Base-by-base conservation (phyloP, 2,113 vertebrate genomes). In the Rattus rattus region DNA sequence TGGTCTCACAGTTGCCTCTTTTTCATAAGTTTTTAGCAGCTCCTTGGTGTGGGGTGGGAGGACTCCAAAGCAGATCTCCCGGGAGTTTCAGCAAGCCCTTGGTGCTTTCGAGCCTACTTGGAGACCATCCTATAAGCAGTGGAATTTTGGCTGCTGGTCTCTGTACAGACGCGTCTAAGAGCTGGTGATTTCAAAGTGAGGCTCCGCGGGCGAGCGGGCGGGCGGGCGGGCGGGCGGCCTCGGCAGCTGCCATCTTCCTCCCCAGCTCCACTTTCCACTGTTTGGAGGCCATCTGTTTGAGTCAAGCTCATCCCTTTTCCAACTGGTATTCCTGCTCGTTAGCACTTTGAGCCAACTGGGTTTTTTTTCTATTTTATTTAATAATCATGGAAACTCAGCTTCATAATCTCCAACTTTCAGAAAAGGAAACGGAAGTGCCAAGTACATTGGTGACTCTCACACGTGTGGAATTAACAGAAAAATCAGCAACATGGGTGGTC, bases 371-470 rank as follows among this genome's bases (percentile, higher is more conserved):
- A 54, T 54, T 91, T 43, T 52, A n/a, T 61, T 89, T 79, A 88
- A 49, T 47, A 65, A 49, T 80, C n/a, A 90, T 11, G 49, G 73
- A 93, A 94, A 73, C 20, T 39, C 13, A 20, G n/a, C 88, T 95
- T 94, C 54, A 56, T 54, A 56, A 28, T 59, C 39, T 87, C 17
- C 2, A 36, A 12, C 86, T 89, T 95, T 92, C 86, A 83, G 59
- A 22, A 30, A 72, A 88, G 88, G 79, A 94, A 79, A 94, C 30
- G 12, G 33, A 96, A 83, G n/a, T 33, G 85, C 77, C 84, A 75
- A 43, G 49, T 28, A 30, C 1, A 3, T 36, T 52, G 36, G 14
- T 54, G 30, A 43, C 33, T 79, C 69, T 90, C 36, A 88, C 65
- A 30, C 26, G n/a, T 11, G 36, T 4, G 0, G 36, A 13, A 70